Conservation (phyloP, 2,113 vertebrate genomes). For the Tylochromis polylepis region DNA sequence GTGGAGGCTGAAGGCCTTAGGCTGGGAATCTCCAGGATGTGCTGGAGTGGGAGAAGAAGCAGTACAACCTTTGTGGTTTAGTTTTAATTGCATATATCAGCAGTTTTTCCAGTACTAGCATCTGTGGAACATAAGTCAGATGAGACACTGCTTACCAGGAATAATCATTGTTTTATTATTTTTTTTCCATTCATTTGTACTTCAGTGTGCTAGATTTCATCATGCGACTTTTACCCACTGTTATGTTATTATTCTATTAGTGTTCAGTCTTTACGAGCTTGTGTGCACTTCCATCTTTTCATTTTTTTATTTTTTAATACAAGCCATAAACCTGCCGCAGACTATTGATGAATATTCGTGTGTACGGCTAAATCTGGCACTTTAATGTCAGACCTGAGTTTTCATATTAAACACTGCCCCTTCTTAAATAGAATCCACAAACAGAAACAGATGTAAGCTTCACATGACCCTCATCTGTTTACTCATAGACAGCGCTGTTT, state of each 20-base stretch:
- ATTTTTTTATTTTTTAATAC: not conserved
- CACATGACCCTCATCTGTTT: not conserved
- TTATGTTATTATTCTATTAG: not conserved
- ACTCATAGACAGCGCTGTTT: not conserved
- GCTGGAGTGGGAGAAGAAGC: not conserved
- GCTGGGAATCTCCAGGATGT: not conserved
- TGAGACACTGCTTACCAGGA: not conserved
- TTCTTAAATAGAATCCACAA: not conserved
- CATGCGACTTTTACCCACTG: not conserved
- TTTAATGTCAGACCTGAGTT: not conserved
- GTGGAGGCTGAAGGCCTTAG: no score
- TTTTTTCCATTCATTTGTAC: not conserved
- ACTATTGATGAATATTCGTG: not conserved
- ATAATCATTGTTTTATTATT: not conserved
- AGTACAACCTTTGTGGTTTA: not conserved
- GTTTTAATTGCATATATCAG: not conserved
- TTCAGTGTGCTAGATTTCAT: not conserved
- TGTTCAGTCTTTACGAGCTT: not conserved
- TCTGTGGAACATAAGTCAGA: not conserved
- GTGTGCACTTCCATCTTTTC: not conserved
- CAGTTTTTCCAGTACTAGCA: not conserved
- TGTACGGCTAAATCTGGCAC: not conserved
- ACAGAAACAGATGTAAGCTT: not conserved
- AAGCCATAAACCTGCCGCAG: not conserved
- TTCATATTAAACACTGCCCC: not conserved